Evolutionary conservation across 2,797 vertebrate species (phyloP), one percentile per base, ranked within the genome.

Genomic region (Antennarius maculatus): DNA sequence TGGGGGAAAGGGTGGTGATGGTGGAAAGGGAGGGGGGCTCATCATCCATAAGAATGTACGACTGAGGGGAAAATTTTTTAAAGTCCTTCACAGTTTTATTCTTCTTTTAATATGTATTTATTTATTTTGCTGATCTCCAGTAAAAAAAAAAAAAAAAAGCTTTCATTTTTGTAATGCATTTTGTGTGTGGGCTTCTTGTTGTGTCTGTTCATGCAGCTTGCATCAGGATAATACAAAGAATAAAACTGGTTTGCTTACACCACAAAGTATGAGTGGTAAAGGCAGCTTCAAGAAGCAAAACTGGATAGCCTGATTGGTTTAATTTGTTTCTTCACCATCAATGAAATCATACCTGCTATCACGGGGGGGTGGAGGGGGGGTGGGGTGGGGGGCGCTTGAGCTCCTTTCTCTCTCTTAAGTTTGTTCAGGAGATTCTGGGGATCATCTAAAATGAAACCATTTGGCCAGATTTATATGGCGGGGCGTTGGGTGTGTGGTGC

Each of bases 1-100:
- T 79, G 93, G 82, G 73, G 83, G 90, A 88, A 94, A 91, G 91
- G 93, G 92, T 75, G 76, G 93, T 90, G 92, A 77, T 91, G 93
- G 91, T 64, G 23, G 16, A 53, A 34, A 89, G 90, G 93, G 91
- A 92, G 91, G 89, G 77, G 92, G 93, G 91, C 93, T 94, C 94
- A 96, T 96, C 96, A 95, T 96, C 95, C 95, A 95, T 93, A 92
- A 94, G 95, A 96, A 96, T 98, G 96, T 96, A 97, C 94, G 92
- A 94, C 94, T 94, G 93, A 95, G 95, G 94, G 95, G 93, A 95
- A 95, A 96, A 95, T 89, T 93, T 92, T 93, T 92, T 91, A 92
- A 94, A 95, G 94, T 95, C 93, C 91, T 93, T 94, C 92, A 93
- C 90, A 94, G 93, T 91, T 94, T 92, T 94, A 94, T 94, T 87